Base-by-base conservation (phyloP, 2,113 vertebrate genomes). In the Varanus komodoensis region DNA sequence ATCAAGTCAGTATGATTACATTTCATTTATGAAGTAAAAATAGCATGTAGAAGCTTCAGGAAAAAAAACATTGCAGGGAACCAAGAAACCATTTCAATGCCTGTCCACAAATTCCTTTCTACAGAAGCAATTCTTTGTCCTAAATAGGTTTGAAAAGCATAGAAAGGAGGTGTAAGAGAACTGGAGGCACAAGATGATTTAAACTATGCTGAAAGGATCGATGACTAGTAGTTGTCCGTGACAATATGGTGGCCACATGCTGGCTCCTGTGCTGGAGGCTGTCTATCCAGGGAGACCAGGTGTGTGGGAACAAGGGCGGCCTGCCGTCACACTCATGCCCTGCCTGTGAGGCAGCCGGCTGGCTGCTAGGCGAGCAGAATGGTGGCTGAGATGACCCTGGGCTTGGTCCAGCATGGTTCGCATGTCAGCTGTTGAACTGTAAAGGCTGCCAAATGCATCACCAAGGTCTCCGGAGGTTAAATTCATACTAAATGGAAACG, bases 21-120 rank as follows among this genome's bases (percentile, higher is more conserved):
- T 87, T 77, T 87, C 64, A 80, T 78, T 88, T 84, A 68, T 61
- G 17, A 87, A 38, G 12, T 71, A 61, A 84, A 71, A 84, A 84
- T 84, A 84, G 83, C 68, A 84, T 50, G 8, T 2, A 50, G 27
- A 64, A 25, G 34, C 68, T 82, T 71, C 67, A 80, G 12, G 79
- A 71, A 29, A 74, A 64, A 50, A 74, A 64, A 50, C 23, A 32
- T 9, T 68, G 8, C 25, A 71, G 34, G 61, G n/a, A 48, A 48
- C 27, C 50, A 44, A 80, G 25, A 88, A 78, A 57, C 74, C 9
- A 69, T 88, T 84, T 78, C 67, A 64, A 79, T 4, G 21, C 44
- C 74, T 79, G 52, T 87, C 75, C 21, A 84, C 27, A 48, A 79
- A 84, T 84, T 80, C 74, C 86, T 73, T 64, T 84, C 44, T 84